Evolutionary conservation across 2,797 vertebrate genomes (phyloP), one percentile per base, ranked within the genome.

Genomic region (Gymnothorax reevesii): DNA sequence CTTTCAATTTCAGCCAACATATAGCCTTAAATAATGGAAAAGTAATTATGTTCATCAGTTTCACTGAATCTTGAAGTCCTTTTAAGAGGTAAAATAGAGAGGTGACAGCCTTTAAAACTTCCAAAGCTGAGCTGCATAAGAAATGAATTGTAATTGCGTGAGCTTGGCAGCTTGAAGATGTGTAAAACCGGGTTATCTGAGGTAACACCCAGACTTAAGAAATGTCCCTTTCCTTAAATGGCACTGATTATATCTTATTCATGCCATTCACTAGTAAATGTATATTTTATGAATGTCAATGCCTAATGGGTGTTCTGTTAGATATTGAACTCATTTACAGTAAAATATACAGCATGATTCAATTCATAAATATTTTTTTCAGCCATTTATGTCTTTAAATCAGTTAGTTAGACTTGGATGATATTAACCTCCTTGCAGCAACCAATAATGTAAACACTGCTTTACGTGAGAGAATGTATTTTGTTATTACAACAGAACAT

Each of bases 401-500:
- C 89, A 91, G 91, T 95, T 94, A 92, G 91, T 95, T 94, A 92
- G 91, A 90, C 88, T 89, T 84, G 86, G 88, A 75, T 73, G 85
- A 83, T 91, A 86, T 93, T 90, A 93, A 87, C 33, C 33, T 42
- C 33, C 33, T 42, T 42, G 33, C 2, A 42, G 33, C 33, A 42
- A 42, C 33, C 33, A 42, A 42, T 42, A 42, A 42, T 42, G 33
- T 42, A 42, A 42, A 42, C 33, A 42, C 89, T 93, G 88, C 87
- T 88, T 92, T 93, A 83, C 87, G 93, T 94, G 92, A 93, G 92
- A 93, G 93, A 91, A 89, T 92, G 88, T 91, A 90, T 96, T 96
- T 94, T 94, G n/a, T n/a, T 94, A 95, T 96, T 96, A 96, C 92
- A 95, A 95, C 95, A 93, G 94, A 95, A 92, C 88, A 89, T 64